A percentile compares a stretch with the other conserved stretches of the same genome.
phyloP scores from a whole-genome alignment of 2,113 vertebrate genomes.

The Tautogolabrus adspersus region DNA sequence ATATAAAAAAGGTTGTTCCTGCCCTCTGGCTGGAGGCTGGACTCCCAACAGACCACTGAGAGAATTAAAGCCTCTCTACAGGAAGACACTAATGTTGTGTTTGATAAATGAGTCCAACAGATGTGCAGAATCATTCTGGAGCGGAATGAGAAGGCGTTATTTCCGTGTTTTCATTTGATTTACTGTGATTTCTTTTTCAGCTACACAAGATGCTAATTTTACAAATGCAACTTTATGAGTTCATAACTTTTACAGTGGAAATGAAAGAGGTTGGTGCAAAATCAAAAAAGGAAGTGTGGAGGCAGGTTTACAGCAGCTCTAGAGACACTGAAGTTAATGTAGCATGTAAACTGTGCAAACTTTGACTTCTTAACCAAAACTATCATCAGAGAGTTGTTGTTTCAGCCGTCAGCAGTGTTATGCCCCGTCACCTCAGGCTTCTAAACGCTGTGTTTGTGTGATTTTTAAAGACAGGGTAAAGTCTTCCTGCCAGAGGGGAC shows the following conservation, averaged over 20 bases:
- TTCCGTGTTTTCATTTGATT: neutral
- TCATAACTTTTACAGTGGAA: too few species aligned
- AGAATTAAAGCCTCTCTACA: neutral
- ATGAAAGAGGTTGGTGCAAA: too few species aligned
- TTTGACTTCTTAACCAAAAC: neutral
- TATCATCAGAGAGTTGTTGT: neutral
- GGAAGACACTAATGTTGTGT: neutral
- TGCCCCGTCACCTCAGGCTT: neutral
- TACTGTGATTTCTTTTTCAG: neutral
- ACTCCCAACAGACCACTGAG: neutral
- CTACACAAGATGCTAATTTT: too few species aligned
- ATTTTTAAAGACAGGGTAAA: neutral
- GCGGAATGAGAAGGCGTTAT: neutral
- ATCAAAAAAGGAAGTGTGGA: too few species aligned
- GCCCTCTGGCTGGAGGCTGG: neutral
- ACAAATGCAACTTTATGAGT: too few species aligned
- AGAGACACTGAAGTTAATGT: too few species aligned
- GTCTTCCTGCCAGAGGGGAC: constrained; percentile 12
- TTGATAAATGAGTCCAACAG: neutral
- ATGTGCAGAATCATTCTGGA: neutral
- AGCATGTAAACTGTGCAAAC: neutral
- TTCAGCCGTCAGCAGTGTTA: neutral
- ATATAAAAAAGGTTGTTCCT: neutral
- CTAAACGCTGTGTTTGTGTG: neutral
- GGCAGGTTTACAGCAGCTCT: too few species aligned